A percentile compares a stretch with the other conserved stretches of the same genome.
These are phyloP conservation scores for Spodoptera littoralis DNA, from an alignment of 2,888 invertebrate genomes.

Conservation along the genomic window DNA sequence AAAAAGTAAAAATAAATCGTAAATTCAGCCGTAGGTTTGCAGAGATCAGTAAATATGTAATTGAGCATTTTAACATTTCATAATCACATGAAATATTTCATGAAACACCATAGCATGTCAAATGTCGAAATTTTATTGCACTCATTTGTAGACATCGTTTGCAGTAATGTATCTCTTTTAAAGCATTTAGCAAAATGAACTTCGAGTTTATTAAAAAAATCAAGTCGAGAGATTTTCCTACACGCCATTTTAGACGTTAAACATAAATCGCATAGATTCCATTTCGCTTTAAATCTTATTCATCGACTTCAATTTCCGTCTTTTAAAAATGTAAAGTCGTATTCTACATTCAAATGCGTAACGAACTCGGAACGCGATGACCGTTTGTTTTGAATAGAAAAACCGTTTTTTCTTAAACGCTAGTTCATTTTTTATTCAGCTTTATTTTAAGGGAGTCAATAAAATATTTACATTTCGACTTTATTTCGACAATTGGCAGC, in stretches of 20 bases:
- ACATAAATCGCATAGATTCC: conserved; percentile 36
- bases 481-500: no score
- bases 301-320: conserved; percentile 46
- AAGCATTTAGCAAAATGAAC: conserved; percentile 7
- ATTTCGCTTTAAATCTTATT: conserved; percentile 39
- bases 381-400: conserved; percentile 27
- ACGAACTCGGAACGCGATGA: conserved; percentile 32
- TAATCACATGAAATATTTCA: no score
- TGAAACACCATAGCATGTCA: no score
- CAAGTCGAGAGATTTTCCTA: conserved; percentile 17
- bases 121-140: no score
- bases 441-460: neutral
- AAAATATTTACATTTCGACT: no score
- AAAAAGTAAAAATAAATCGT: no score
- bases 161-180: neutral
- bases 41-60: no score
- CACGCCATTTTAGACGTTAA: conserved; percentile 30
- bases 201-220: conserved; percentile 19
- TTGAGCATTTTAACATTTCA: no score
- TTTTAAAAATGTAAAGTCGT: conserved; percentile 37
- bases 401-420: conserved; percentile 6
- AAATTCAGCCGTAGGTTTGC: no score
- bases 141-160: no score
- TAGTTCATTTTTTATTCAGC: conserved; percentile 16
- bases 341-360: conserved; percentile 36